Base-by-base conservation (phyloP, 2,113 vertebrate genomes). In the Leucopsar rothschildi region DNA sequence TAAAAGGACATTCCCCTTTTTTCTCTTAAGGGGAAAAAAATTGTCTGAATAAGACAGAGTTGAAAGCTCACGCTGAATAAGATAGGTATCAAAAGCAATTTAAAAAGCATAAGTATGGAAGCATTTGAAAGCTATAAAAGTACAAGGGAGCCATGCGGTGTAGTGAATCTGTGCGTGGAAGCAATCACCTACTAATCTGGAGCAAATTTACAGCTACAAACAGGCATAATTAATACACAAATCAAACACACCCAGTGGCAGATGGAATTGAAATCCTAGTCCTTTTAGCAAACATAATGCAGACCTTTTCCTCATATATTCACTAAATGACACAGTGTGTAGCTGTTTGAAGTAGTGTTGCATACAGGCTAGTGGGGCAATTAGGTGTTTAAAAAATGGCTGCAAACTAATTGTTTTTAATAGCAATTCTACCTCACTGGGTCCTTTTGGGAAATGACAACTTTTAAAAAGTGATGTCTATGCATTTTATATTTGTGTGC, bases 121-220 rank as follows among this genome's bases (percentile, higher is more conserved):
- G 57, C 6, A 70, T 91, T 92, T 89, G 82, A 85, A 93, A 89
- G 90, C 55, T 69, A 53, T 77, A 72, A 40, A 85, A 79, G 66
- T 82, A 45, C 70, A 69, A 79, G 44, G 37, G 50, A 95, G 81
- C 27, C 66, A 42, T 23, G 15, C 45, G 39, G 12, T 59, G 29
- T 63, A 82, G 89, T 64, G 69, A 90, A 93, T 90, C 88, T 37
- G 31, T 86, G 72, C 12, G 39, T 6, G 0, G 85, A 94, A 84
- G 60, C 82, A 93, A 93, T 95, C 92, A 86, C 69, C 64, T 90
- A 56, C 82, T 95, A 92, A 93, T 93, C 93, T 96, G 94, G 92
- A 95, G 92, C 72, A 96, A 96, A 96, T 96, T 94, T 96, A 94
- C 94, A 93, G 69, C 92, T 95, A 92, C 92, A 93, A 95, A 95